Conservation (phyloP, 2,113 vertebrate species). For the Cinclus mexicanus region DNA sequence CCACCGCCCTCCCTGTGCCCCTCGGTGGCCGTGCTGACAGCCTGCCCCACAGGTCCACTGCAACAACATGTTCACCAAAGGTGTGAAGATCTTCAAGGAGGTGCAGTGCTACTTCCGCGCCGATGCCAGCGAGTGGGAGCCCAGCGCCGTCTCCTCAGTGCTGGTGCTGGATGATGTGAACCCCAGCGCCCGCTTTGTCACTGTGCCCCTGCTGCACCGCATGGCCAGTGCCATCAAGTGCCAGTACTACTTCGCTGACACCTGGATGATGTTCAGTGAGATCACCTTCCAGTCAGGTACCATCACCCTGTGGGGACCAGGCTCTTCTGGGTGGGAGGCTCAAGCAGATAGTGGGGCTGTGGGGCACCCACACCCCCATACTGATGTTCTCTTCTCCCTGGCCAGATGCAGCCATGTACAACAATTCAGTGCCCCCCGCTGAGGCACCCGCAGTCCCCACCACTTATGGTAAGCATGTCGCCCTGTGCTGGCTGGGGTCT, state of each 20-base stretch:
- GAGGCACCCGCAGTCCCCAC: constrained; percentile 77
- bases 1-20: fast-evolving
- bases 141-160: constrained; percentile 79
- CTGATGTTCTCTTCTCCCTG: background rate
- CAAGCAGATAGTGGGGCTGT: background rate
- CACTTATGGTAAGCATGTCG: constrained; percentile 64
- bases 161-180: constrained; percentile 83
- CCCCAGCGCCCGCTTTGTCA: constrained; percentile 90
- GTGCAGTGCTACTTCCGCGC: constrained; percentile 91
- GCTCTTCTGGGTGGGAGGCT: background rate
- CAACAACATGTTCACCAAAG: constrained; percentile 93
- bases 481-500: background rate
- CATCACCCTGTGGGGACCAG: fast-evolving
- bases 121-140: constrained; percentile 85
- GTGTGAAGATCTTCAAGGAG: constrained; percentile 92
- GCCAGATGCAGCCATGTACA: constrained; percentile 92
- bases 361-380: too few species aligned
- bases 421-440: constrained; percentile 81
- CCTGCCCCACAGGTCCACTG: constrained; percentile 87
- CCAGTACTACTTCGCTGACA: constrained; percentile 88
- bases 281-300: constrained; percentile 97
- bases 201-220: constrained; percentile 86
- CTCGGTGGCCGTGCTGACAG: background rate
- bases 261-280: constrained; percentile 98
- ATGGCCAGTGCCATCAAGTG: constrained; percentile 93